These are phyloP conservation scores for Helarctos malayanus DNA, from an alignment of 2,797 vertebrate genomes.

Conservation along the genomic window DNA sequence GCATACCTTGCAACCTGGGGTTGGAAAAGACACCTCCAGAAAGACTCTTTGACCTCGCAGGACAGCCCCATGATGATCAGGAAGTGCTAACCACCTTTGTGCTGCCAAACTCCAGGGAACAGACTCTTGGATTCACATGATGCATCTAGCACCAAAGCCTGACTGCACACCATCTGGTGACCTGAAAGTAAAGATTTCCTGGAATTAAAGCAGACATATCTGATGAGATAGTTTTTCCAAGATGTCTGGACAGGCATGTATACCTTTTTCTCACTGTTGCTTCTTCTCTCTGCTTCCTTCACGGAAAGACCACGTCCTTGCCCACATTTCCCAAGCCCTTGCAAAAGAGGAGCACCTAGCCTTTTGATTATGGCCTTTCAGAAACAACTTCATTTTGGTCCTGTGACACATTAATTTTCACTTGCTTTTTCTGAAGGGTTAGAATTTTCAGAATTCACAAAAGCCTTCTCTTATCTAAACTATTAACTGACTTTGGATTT, in stretches of 20 bases:
- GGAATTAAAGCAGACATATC: not conserved
- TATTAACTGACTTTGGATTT: not conserved
- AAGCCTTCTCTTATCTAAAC: not conserved
- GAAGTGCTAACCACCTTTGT: not conserved
- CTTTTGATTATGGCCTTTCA: not conserved
- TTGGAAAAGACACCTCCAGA: not conserved
- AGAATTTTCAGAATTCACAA: not conserved
- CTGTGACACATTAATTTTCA: not conserved
- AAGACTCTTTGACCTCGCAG: not conserved
- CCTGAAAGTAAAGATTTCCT: not conserved
- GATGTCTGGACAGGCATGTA: not conserved
- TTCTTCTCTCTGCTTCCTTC: not conserved
- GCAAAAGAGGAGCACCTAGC: not conserved
- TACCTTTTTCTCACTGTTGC: not conserved
- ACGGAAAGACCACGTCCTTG: not conserved
- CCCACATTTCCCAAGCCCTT: not conserved
- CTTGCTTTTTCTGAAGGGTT: not conserved
- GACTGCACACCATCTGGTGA: not conserved
- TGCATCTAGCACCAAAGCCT: not conserved
- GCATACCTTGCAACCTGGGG: not conserved
- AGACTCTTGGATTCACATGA: not conserved
- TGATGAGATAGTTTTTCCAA: not conserved
- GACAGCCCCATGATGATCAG: not conserved
- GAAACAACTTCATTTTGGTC: not conserved
- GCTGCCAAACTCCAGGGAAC: not conserved